phyloP scores from a whole-genome alignment of 2,888 invertebrate genomes.

The Dryobota labecula region DNA sequence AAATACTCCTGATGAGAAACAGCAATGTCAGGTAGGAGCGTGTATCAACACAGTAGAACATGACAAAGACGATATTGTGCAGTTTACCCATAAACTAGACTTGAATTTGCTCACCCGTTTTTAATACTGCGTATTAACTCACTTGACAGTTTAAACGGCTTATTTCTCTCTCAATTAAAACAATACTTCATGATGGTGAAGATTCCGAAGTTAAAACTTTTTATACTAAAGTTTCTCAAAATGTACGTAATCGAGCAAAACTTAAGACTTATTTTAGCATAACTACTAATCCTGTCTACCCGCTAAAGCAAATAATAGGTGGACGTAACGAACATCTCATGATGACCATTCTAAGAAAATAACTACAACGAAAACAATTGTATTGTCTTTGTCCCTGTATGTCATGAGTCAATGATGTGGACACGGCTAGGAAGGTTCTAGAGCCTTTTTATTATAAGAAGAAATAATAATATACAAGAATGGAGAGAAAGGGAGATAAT shows the following conservation, averaged over 20 bases:
- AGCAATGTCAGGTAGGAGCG: neutral
- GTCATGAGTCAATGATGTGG: constrained; percentile 74
- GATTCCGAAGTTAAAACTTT: neutral
- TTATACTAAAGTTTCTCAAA: constrained; percentile 8
- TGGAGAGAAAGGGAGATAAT: neutral
- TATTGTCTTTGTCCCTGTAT: constrained; percentile 90
- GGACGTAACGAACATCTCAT: constrained; percentile 62
- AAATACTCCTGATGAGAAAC: neutral
- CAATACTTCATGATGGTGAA: neutral
- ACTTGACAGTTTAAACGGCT: neutral
- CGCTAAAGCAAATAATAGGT: constrained; percentile 65
- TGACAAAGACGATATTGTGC: neutral
- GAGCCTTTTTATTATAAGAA: constrained; percentile 16
- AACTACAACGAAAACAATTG: constrained; percentile 72
- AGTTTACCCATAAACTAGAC: neutral
- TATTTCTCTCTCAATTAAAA: neutral
- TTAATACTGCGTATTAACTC: neutral
- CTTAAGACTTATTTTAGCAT: constrained; percentile 56
- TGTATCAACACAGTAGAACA: neutral
- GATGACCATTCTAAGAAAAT: constrained; percentile 61
- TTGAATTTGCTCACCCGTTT: neutral
- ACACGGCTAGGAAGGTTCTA: constrained; percentile 72
- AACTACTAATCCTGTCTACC: constrained; percentile 58
- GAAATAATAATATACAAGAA: constrained; percentile 2
- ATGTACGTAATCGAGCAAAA: constrained; percentile 46